These are phyloP conservation scores for Calosoma granatense DNA, from an alignment of 1,140 invertebrate genomes.

Conservation along the genomic window DNA sequence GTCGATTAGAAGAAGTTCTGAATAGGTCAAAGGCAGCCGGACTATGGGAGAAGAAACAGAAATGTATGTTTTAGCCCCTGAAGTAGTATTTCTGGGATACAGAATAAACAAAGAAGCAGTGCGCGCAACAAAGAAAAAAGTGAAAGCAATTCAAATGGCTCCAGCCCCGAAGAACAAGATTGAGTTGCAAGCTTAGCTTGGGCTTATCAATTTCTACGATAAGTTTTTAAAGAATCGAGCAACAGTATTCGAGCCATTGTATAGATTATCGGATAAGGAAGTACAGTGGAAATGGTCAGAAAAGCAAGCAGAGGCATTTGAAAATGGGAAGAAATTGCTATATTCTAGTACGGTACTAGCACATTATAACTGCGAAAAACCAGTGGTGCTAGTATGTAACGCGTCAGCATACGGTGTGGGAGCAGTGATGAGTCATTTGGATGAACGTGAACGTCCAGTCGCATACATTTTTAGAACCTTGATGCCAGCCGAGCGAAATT, in stretches of 20 bases:
- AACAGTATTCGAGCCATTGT: slow-evolving; percentile 20
- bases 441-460: slow-evolving; percentile 32
- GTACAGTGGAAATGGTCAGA: slow-evolving; percentile 30
- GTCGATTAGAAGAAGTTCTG: slow-evolving; percentile 11
- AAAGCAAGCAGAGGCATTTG: slow-evolving; percentile 20
- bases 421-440: slow-evolving; percentile 21
- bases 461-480: slow-evolving; percentile 36
- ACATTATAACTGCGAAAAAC: slow-evolving; percentile 20
- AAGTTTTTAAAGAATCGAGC: slow-evolving; percentile 27
- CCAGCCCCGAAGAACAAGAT: slow-evolving; percentile 20
- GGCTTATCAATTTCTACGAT: slow-evolving; percentile 30
- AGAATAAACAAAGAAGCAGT: slow-evolving; percentile 28
- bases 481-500: slow-evolving; percentile 35
- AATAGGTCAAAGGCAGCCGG: slow-evolving; percentile 22
- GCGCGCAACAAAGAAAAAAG: slow-evolving; percentile 22
- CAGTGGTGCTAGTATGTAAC: slow-evolving; percentile 23
- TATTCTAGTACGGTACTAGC: slow-evolving; percentile 21
- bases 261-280: slow-evolving; percentile 27
- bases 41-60: slow-evolving; percentile 20
- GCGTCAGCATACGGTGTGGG: slow-evolving; percentile 22
- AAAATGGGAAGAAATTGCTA: slow-evolving; percentile 23
- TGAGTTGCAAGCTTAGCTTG: slow-evolving; percentile 27
- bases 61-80: slow-evolving; percentile 22
- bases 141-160: slow-evolving; percentile 28
- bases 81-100: slow-evolving; percentile 27